Evolutionary conservation across 1,140 invertebrate genomes (phyloP), one percentile per base, ranked within the genome.

Genomic region (Drosophila arawakana): DNA sequence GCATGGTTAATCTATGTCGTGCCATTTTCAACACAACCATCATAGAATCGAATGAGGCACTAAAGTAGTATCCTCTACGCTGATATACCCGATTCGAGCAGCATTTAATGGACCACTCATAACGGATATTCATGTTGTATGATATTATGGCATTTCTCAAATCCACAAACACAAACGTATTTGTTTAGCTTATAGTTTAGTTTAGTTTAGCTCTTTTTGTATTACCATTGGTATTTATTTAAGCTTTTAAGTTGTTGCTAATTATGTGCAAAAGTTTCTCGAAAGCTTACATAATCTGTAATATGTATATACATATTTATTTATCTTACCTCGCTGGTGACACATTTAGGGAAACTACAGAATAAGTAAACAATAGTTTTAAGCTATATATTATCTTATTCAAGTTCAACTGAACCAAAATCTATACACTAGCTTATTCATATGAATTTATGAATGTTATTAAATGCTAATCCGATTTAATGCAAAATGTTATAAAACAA

Each of bases 11-110:
- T 35, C 52, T 92, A 8, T 92, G 91, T 43, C 80, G 91, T 41
- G 82, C 81, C n/a, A 73, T 92, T 25, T 92, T 92, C 21, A 89
- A 91, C 50, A 91, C 92, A 18, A 81, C 89, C 11, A 83, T 92
- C 13, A 90, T 92, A 46, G 91, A 92, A 49, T 73, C 81, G 7
- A 91, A 85, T 54, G 86, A 89, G 43, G 43, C 67, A 41, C 55
- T 88, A 6, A 76, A 90, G 47, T 90, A 89, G 52, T 49, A 67
- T 9, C 15, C 15, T 18, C 39, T 11, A 10, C 9, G 9, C 10
- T 41, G 39, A 21, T 8, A 18, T 11, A 2, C 25, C n/a, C 25
- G 10, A 37, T 7, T 18, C 18, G 11, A 13, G 49, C 61, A 44
- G 72, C 83, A 76, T 88, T 88, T 77, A 76, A 66, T 78, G 61